Percentiles rank a stretch among this genome's conserved stretches.
phyloP scores from a whole-genome alignment of 35 echinoderm and acorn worm genomes.

The Anneissia japonica region DNA sequence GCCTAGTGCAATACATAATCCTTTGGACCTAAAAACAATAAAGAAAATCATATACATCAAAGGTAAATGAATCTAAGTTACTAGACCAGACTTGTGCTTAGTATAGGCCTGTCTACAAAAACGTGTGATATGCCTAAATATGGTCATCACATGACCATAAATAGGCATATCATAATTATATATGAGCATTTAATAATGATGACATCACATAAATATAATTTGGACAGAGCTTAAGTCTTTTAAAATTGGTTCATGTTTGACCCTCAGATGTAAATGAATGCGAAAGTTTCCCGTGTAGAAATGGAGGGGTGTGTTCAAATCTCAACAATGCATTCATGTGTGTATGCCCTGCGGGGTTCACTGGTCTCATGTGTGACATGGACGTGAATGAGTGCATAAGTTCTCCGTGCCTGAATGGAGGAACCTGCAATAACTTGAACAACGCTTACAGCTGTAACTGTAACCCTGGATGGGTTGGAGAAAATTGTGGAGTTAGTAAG shows the following conservation, averaged over 20 bases:
- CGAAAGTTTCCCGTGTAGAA: neutral
- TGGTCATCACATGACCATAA: too few relatives aligned
- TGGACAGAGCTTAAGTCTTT: neutral
- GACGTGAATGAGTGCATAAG: slow-evolving; percentile 28
- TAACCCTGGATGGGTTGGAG: neutral
- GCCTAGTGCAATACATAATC: too few relatives aligned
- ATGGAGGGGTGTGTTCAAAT: neutral
- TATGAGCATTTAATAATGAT: neutral
- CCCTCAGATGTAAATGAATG: slow-evolving; percentile 11
- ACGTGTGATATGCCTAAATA: too few relatives aligned
- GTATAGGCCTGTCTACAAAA: too few relatives aligned
- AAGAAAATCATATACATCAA: too few relatives aligned
- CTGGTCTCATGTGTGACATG: neutral
- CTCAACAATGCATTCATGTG: neutral
- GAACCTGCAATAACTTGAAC: neutral
- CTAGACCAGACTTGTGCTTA: too few relatives aligned
- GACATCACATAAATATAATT: too few relatives aligned
- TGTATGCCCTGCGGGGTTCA: neutral
- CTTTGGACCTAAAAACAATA: too few relatives aligned
- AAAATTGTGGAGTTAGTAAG: neutral
- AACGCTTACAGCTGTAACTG: slow-evolving; percentile 9
- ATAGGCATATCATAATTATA: too few relatives aligned
- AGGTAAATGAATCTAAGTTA: too few relatives aligned
- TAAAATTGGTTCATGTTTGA: neutral
- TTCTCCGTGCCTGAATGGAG: neutral